Percentiles rank a stretch among this genome's conserved stretches.
Conservation (phyloP, 2,888 invertebrate species). For the Pycnomerus fuliginosus region DNA sequence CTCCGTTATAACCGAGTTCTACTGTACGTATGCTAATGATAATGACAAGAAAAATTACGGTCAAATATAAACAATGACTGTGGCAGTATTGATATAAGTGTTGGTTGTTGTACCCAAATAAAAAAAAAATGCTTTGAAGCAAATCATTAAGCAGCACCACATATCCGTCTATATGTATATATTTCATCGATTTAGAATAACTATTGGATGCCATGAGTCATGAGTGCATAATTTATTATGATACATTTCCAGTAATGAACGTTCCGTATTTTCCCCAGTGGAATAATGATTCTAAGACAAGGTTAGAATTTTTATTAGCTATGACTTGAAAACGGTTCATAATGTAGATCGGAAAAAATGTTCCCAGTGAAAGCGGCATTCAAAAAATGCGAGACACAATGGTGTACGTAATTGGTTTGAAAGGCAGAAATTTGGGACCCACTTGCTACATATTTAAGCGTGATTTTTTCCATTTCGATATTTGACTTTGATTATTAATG, state of each 20-base stretch:
- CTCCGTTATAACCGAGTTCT: too few species aligned
- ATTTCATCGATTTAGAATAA: constrained; percentile 18
- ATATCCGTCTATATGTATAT: too few species aligned
- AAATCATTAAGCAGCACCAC: too few species aligned
- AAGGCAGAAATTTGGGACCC: constrained; percentile 32
- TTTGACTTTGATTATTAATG: constrained; percentile 53
- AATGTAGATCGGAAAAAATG: constrained; percentile 6
- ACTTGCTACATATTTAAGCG: constrained; percentile 13
- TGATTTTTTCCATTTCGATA: constrained; percentile 27
- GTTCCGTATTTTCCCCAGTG: constrained; percentile 13
- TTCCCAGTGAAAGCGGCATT: too few species aligned
- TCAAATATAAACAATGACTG: too few species aligned
- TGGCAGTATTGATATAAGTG: too few species aligned
- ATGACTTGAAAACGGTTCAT: constrained; percentile 16
- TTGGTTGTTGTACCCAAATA: too few species aligned
- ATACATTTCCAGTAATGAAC: constrained; percentile 18
- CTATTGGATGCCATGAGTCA: constrained; percentile 7
- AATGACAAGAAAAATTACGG: too few species aligned
- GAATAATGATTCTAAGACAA: constrained; percentile 20
- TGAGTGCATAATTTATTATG: constrained; percentile 14
- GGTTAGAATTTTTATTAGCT: constrained; percentile 24
- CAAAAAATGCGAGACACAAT: constrained; percentile 38
- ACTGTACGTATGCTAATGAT: too few species aligned
- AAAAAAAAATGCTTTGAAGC: too few species aligned
- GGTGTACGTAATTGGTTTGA: constrained; percentile 39